Evolutionary conservation across 2,797 vertebrate species (phyloP).

Genomic region (Simalia tracyae): DNA sequence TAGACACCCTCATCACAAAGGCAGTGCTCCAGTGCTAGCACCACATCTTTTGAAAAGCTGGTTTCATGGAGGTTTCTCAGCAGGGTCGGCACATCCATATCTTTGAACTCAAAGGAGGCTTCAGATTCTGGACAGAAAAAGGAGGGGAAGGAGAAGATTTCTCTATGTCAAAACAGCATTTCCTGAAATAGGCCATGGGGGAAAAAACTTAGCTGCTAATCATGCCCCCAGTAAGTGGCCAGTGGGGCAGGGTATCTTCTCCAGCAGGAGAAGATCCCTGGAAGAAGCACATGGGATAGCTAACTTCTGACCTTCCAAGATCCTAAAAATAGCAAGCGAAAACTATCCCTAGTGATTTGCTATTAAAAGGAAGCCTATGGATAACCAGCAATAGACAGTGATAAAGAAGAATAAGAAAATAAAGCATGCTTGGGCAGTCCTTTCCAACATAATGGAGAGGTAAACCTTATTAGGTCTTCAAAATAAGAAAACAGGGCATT

Average conservation of each 20-base stretch:
- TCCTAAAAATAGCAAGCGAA: not conserved
- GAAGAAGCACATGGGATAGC: too few species aligned
- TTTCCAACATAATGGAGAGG: not conserved
- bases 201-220: not conserved
- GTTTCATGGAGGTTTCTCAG: slow-evolving; percentile 77
- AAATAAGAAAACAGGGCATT: not conserved
- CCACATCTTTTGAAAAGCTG: slow-evolving; percentile 80
- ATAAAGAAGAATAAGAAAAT: not conserved
- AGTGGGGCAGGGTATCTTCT: not conserved
- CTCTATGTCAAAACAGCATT: not conserved
- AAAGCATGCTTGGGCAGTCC: not conserved
- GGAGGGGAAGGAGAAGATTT: not conserved
- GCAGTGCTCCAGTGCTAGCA: slow-evolving; percentile 86
- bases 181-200: not conserved
- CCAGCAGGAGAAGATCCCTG: not conserved
- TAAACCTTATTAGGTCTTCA: not conserved
- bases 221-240: not conserved
- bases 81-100: slow-evolving; percentile 66
- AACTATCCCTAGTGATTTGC: not conserved
- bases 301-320: not conserved
- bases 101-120: slow-evolving; percentile 14
- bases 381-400: not conserved
- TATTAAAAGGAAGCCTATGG: not conserved
- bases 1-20: slow-evolving; percentile 73
- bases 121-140: slow-evolving; percentile 19